phyloP scores from a whole-genome alignment of 2,888 invertebrate species.

The Stenchaetothrips biformis region DNA sequence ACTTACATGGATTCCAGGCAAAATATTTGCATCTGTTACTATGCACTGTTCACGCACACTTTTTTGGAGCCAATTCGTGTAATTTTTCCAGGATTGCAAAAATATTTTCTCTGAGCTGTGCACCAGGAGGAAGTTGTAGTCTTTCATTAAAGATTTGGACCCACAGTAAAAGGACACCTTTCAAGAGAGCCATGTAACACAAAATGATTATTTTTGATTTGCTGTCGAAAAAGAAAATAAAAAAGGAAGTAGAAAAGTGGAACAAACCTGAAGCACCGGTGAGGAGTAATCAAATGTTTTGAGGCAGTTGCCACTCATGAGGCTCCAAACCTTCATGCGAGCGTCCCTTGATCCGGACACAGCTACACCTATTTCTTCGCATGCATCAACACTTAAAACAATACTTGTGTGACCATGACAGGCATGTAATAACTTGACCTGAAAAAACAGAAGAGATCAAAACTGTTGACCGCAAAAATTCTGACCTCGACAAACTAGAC shows the following conservation, averaged over 20 bases:
- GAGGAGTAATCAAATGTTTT: not conserved
- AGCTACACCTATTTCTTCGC: not conserved
- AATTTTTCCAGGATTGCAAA: not conserved
- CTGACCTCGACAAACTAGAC: not conserved
- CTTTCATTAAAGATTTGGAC: not conserved
- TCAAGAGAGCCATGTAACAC: not conserved
- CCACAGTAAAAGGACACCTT: not conserved
- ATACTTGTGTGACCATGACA: not conserved
- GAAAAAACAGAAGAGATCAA: not conserved
- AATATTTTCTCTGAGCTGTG: constrained; percentile 1
- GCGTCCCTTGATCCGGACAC: constrained; percentile 1
- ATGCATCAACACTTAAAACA: not conserved
- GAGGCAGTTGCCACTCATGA: not conserved
- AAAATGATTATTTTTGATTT: not conserved
- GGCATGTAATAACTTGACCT: not conserved
- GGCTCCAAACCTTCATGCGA: not conserved
- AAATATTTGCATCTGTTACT: not conserved
- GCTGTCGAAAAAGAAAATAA: not conserved
- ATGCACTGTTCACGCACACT: not conserved
- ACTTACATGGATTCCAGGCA: constrained; percentile 6
- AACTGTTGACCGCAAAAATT: not conserved
- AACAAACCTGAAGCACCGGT: not conserved
- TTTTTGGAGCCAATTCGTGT: not conserved
- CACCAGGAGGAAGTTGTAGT: not conserved
- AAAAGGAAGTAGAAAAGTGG: too few relatives aligned